These are phyloP conservation scores for Chrosomus eos DNA, from an alignment of 2,797 vertebrate genomes.

Conservation along the genomic window DNA sequence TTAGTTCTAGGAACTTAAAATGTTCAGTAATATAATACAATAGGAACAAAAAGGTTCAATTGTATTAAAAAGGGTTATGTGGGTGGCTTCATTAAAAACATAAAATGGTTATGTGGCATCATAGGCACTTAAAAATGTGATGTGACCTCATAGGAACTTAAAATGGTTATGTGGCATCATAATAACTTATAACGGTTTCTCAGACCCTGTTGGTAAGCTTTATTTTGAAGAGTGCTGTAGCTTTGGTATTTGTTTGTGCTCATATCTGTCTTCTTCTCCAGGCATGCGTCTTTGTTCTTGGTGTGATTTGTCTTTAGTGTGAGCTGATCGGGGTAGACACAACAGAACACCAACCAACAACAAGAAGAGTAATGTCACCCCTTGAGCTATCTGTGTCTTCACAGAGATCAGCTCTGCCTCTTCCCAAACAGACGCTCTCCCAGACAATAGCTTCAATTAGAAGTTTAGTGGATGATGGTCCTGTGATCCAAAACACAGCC, in stretches of 20 bases:
- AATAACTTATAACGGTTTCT: neutral
- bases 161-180: neutral
- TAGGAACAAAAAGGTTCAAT: no score
- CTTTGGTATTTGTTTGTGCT: slow-evolving; percentile 1
- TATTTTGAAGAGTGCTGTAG: neutral
- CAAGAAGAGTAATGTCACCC: slow-evolving; percentile 27
- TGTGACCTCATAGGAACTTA: neutral
- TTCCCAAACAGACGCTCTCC: slow-evolving; percentile 47
- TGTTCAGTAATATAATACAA: no score
- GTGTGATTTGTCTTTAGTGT: slow-evolving; percentile 67
- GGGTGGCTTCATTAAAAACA: no score
- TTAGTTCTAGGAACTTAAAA: no score
- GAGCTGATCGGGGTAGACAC: slow-evolving; percentile 73
- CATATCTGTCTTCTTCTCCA: slow-evolving; percentile 25
- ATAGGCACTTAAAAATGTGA: no score
- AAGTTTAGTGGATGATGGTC: slow-evolving; percentile 50
- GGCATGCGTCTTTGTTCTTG: slow-evolving; percentile 67
- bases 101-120: no score
- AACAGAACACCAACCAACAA: slow-evolving; percentile 67
- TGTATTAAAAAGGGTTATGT: no score
- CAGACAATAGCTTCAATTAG: slow-evolving; percentile 61
- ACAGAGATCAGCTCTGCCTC: slow-evolving; percentile 32
- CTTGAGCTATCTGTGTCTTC: slow-evolving; percentile 20
- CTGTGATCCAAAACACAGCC: slow-evolving; percentile 65
- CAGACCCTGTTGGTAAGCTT: neutral